These are phyloP conservation scores for Neostethus bicornis DNA, from an alignment of 2,797 vertebrate species.

Conservation along the genomic window DNA sequence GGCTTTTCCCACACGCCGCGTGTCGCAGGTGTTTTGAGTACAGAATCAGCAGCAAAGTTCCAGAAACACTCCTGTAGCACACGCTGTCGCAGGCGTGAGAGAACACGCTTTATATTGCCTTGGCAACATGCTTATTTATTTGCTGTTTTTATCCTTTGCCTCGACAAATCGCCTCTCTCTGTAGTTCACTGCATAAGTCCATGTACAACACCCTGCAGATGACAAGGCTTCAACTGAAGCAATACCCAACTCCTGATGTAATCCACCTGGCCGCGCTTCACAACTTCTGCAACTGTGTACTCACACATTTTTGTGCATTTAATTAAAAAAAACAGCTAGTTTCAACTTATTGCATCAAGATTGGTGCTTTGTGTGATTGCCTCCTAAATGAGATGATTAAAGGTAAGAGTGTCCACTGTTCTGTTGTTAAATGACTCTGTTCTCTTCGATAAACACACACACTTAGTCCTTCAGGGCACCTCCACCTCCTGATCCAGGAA, in stretches of 20 bases:
- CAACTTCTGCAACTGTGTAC: slow-evolving; percentile 22
- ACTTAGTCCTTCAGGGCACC: slow-evolving; percentile 63
- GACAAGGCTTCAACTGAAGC: slow-evolving; percentile 69
- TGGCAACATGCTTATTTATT: slow-evolving; percentile 72
- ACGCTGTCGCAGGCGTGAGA: slow-evolving; percentile 53
- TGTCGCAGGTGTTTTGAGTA: slow-evolving; percentile 69
- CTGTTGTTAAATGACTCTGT: slow-evolving; percentile 39
- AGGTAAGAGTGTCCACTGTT: slow-evolving; percentile 12
- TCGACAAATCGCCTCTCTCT: slow-evolving; percentile 49
- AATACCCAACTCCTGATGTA: slow-evolving; percentile 67
- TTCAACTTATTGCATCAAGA: slow-evolving; percentile 1
- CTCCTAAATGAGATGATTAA: no score
- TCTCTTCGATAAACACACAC: slow-evolving; percentile 47
- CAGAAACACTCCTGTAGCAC: slow-evolving; percentile 39
- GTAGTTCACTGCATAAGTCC: slow-evolving; percentile 39
- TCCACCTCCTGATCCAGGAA: slow-evolving; percentile 71
- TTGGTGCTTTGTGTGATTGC: slow-evolving; percentile 11
- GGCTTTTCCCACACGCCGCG: slow-evolving; percentile 62
- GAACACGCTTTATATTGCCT: slow-evolving; percentile 66
- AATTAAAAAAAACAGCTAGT: background rate
- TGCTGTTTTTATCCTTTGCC: slow-evolving; percentile 48
- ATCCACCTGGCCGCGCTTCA: slow-evolving; percentile 52
- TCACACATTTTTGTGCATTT: slow-evolving; percentile 16
- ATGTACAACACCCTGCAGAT: slow-evolving; percentile 52
- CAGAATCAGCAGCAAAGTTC: slow-evolving; percentile 51